phyloP scores from a whole-genome alignment of 2,113 vertebrate genomes.

The Silurus glanis region DNA sequence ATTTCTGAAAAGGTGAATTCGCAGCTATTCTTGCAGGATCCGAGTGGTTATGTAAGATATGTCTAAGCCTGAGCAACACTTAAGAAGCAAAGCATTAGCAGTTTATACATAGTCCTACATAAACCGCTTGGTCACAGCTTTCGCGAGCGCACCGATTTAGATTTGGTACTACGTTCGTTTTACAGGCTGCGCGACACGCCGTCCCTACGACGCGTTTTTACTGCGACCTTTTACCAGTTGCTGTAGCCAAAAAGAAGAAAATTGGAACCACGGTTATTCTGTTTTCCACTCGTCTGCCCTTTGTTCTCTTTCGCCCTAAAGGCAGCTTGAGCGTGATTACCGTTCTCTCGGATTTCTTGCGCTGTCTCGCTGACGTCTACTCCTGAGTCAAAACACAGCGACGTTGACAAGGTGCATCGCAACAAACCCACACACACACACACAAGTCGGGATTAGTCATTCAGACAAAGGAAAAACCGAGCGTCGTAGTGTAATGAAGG shows the following conservation, averaged over 20 bases:
- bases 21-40: background rate
- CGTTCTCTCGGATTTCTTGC: background rate
- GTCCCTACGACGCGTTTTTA: background rate
- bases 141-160: background rate
- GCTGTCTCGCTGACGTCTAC: background rate
- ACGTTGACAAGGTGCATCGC: background rate
- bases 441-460: background rate
- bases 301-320: background rate
- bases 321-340: background rate
- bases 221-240: background rate
- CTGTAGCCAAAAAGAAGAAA: background rate
- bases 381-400: background rate
- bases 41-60: background rate
- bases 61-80: slow-evolving; percentile 10
- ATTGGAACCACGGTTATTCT: background rate
- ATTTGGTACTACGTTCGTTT: background rate
- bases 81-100: background rate
- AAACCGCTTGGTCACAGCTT: background rate
- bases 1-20: background rate
- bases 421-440: background rate
- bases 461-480: background rate
- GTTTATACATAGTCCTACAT: background rate
- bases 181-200: background rate
- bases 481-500: background rate
- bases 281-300: background rate